Conservation (phyloP, 2,888 invertebrate genomes). For the Ariolimax columbianus region DNA sequence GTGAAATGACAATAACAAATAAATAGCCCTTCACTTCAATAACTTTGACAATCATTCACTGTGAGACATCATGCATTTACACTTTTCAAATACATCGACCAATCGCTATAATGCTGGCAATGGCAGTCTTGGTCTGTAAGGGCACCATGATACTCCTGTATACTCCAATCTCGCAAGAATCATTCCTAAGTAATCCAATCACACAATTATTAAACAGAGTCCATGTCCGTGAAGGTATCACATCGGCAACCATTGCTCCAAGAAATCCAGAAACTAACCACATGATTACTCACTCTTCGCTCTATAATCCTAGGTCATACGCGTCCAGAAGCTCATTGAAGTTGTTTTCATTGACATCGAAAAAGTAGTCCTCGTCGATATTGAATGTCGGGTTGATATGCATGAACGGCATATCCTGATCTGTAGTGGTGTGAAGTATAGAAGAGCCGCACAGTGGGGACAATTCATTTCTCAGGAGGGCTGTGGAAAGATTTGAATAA, state of each 20-base stretch:
- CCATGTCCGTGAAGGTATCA: slow-evolving; percentile 11
- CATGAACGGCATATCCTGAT: slow-evolving; percentile 86
- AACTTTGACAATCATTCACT: not conserved
- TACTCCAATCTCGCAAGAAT: not conserved
- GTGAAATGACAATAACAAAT: slow-evolving; percentile 8
- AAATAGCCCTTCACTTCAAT: slow-evolving; percentile 1
- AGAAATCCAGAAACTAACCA: slow-evolving; percentile 16
- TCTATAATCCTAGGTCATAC: slow-evolving; percentile 58
- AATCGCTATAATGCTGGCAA: not conserved
- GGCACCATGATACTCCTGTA: not conserved
- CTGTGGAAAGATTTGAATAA: too few species aligned
- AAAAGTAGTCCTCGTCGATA: slow-evolving; percentile 77
- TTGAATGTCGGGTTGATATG: slow-evolving; percentile 84
- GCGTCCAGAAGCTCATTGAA: slow-evolving; percentile 78
- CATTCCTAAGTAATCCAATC: not conserved
- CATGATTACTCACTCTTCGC: not conserved
- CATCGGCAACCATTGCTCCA: not conserved
- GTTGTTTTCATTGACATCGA: slow-evolving; percentile 76
- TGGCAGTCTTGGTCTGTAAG: not conserved
- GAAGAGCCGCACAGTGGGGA: slow-evolving; percentile 84
- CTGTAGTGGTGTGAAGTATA: slow-evolving; percentile 86
- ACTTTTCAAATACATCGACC: not conserved
- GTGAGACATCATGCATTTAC: not conserved
- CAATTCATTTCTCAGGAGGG: slow-evolving; percentile 88
- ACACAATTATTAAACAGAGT: not conserved